These are phyloP conservation scores for Napeogenes inachia DNA, from an alignment of 2,888 invertebrate species.

Conservation along the genomic window DNA sequence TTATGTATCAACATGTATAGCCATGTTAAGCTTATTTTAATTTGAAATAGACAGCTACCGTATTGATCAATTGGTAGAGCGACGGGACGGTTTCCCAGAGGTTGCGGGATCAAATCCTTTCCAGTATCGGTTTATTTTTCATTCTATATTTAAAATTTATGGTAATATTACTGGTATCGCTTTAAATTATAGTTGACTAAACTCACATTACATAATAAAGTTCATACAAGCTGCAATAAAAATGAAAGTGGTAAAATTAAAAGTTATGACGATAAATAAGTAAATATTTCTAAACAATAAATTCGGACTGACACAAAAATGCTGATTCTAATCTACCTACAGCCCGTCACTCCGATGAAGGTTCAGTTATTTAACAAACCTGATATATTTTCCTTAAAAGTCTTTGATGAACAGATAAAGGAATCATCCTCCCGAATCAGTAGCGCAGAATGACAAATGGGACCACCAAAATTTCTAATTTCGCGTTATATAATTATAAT, in stretches of 20 bases:
- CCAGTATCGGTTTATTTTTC: no score
- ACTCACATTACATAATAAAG: background rate
- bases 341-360: conserved; percentile 62
- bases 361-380: conserved; percentile 52
- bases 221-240: background rate
- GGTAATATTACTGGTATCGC: background rate
- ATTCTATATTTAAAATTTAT: no score
- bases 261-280: no score
- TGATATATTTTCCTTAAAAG: conserved; percentile 63
- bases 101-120: no score
- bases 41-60: no score
- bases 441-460: conserved; percentile 27
- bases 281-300: no score
- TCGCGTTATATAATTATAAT: conserved; percentile 12
- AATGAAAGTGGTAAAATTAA: no score
- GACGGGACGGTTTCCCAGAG: no score
- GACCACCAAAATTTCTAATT: conserved; percentile 25
- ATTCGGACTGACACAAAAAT: no score
- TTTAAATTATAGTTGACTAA: conserved; percentile 33
- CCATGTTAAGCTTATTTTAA: no score
- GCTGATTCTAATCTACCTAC: conserved; percentile 44
- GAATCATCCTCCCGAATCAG: conserved; percentile 21
- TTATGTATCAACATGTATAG: no score
- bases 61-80: no score
- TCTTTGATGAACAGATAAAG: conserved; percentile 61